Percentiles rank a stretch among this genome's conserved stretches.
phyloP scores from a whole-genome alignment of 1,140 invertebrate species.

The Vollenhovia emeryi region DNA sequence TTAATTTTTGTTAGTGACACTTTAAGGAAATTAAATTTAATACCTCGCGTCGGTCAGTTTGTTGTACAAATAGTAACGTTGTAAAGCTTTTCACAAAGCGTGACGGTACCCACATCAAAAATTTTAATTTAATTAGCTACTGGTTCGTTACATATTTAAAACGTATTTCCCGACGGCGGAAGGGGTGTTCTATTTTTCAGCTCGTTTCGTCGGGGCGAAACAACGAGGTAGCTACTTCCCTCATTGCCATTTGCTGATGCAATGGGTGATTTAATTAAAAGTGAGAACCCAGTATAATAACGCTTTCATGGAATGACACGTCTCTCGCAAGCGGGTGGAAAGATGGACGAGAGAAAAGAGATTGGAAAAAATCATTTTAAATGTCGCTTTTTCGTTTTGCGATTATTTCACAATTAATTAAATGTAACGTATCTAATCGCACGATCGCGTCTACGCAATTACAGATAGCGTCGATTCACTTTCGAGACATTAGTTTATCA shows the following conservation, averaged over 20 bases:
- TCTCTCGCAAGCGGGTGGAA: neutral
- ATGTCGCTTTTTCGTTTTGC: neutral
- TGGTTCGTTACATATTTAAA: constrained; percentile 40
- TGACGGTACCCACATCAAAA: neutral
- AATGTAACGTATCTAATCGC: neutral
- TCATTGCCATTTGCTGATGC: constrained; percentile 67
- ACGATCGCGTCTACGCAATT: neutral
- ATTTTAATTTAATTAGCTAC: constrained; percentile 52
- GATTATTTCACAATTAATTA: constrained; percentile 2
- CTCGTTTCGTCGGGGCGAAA: neutral
- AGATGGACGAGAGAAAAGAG: neutral
- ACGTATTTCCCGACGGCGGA: neutral
- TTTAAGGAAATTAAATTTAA: constrained; percentile 31
- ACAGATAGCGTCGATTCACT: neutral
- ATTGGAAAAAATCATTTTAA: neutral
- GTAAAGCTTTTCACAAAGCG: neutral
- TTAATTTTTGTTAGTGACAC: constrained; percentile 5
- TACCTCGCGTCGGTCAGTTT: neutral
- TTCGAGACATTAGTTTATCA: neutral
- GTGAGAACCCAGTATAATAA: neutral
- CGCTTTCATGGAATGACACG: constrained; percentile 3
- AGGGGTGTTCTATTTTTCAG: constrained; percentile 32
- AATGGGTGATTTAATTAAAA: constrained; percentile 65
- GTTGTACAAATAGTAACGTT: neutral
- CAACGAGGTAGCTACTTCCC: constrained; percentile 46